A percentile compares a stretch with the other conserved stretches of the same genome.
Evolutionary conservation across 2,113 vertebrate species (phyloP).

Genomic region (Lathamus discolor): DNA sequence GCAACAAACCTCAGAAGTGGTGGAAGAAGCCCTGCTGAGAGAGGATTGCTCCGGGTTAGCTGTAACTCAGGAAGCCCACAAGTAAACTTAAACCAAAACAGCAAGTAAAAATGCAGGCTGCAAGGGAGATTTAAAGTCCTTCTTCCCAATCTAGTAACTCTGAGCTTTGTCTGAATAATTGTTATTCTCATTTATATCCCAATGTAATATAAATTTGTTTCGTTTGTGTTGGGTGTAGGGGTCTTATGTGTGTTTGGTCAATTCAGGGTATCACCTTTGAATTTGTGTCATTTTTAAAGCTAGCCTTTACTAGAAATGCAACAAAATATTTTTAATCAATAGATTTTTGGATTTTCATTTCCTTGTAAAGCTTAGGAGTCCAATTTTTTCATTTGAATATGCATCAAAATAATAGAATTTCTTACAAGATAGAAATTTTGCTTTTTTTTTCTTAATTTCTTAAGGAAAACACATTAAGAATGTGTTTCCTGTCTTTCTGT

Average conservation of each 20-base stretch:
- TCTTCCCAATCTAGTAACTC: background rate
- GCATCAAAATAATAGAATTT: background rate
- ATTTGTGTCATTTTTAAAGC: background rate
- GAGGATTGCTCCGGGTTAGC: background rate
- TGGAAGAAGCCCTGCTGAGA: background rate
- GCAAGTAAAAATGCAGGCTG: background rate
- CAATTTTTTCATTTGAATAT: background rate
- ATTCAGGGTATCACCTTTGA: background rate
- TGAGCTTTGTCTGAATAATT: background rate
- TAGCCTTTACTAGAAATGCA: background rate
- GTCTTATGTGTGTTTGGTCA: background rate
- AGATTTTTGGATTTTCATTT: background rate
- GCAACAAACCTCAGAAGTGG: background rate
- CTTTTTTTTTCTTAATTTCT: background rate
- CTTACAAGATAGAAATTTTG: background rate
- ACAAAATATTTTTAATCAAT: background rate
- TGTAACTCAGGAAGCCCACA: background rate
- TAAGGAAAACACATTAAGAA: background rate
- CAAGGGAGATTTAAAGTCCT: background rate
- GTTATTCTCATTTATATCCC: background rate
- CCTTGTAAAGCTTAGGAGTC: background rate
- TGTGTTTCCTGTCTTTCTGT: fast-evolving
- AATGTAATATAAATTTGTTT: background rate
- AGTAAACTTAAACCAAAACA: background rate
- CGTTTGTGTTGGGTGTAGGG: background rate